These are phyloP conservation scores for Excalfactoria chinensis DNA, from an alignment of 2,113 vertebrate genomes.

Conservation along the genomic window DNA sequence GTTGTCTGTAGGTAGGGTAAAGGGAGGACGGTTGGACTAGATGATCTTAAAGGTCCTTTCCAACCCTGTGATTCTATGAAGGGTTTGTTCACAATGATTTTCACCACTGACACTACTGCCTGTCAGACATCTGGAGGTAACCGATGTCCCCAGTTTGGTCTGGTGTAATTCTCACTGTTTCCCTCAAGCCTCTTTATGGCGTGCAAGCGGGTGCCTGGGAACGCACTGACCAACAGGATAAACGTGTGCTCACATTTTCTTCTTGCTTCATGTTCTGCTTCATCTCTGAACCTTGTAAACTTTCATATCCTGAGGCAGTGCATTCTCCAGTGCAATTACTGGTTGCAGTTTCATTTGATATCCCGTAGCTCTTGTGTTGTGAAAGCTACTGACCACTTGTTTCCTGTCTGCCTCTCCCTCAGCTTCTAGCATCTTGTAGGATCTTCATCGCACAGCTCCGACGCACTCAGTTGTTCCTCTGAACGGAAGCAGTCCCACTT, in stretches of 20 bases:
- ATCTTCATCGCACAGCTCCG: not conserved
- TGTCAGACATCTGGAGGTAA: no score
- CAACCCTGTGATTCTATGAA: no score
- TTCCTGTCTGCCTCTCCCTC: not conserved
- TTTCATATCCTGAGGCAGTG: not conserved
- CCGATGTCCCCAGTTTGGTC: no score
- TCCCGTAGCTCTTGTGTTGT: not conserved
- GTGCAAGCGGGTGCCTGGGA: not conserved
- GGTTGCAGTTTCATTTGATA: slow-evolving; percentile 17
- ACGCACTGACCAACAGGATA: not conserved
- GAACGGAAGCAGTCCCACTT: not conserved
- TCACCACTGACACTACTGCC: no score
- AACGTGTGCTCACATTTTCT: not conserved
- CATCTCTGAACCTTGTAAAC: not conserved
- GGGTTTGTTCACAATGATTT: no score
- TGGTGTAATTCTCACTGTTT: accelerated
- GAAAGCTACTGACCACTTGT: not conserved
- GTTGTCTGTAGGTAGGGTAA: no score
- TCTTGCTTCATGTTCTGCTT: not conserved
- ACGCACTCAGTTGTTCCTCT: not conserved
- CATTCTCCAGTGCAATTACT: slow-evolving; percentile 14
- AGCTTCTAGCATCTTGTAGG: not conserved
- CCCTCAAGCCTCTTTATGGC: not conserved
- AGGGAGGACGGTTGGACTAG: no score
- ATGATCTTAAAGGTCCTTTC: no score